phyloP scores from a whole-genome alignment of 2,888 invertebrate genomes.

The Agrilus cyanescens region DNA sequence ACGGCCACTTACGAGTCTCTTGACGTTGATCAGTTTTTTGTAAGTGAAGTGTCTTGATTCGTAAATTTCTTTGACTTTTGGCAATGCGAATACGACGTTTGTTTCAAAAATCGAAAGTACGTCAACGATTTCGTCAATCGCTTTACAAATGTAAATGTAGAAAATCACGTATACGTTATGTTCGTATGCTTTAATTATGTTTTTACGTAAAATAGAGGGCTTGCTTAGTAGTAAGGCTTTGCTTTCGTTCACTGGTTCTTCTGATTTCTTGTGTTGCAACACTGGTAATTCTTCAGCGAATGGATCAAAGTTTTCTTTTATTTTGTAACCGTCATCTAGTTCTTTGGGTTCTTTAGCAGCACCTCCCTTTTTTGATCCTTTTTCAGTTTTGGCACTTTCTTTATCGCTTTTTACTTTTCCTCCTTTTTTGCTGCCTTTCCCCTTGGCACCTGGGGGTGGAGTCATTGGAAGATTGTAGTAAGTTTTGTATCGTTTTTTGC shows the following conservation, averaged over 20 bases:
- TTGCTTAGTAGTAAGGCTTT: too few species aligned
- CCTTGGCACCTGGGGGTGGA: conserved; percentile 1
- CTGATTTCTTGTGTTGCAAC: too few species aligned
- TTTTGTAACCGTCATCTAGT: conserved; percentile 6
- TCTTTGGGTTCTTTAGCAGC: background rate
- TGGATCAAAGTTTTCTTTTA: conserved; percentile 10
- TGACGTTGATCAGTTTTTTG: too few species aligned
- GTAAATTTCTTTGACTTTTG: too few species aligned
- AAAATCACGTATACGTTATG: conserved; percentile 12
- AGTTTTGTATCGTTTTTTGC: conserved; percentile 9
- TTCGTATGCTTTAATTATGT: conserved; percentile 2
- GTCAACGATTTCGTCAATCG: conserved; percentile 11
- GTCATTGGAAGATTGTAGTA: conserved; percentile 14
- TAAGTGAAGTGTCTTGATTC: too few species aligned
- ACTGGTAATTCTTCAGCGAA: conserved; percentile 6
- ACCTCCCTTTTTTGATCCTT: conserved; percentile 1
- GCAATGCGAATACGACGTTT: too few species aligned
- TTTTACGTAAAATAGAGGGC: background rate
- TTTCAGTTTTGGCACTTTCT: conserved; percentile 2
- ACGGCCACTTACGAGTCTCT: too few species aligned
- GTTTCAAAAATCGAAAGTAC: conserved; percentile 3
- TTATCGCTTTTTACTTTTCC: conserved; percentile 10
- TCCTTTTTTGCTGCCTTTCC: conserved; percentile 4
- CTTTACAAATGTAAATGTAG: conserved; percentile 11
- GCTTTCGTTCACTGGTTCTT: too few species aligned